These are phyloP conservation scores for Rhabditophanes sp. DNA, from an alignment of 2,888 invertebrate genomes.

Conservation along the genomic window DNA sequence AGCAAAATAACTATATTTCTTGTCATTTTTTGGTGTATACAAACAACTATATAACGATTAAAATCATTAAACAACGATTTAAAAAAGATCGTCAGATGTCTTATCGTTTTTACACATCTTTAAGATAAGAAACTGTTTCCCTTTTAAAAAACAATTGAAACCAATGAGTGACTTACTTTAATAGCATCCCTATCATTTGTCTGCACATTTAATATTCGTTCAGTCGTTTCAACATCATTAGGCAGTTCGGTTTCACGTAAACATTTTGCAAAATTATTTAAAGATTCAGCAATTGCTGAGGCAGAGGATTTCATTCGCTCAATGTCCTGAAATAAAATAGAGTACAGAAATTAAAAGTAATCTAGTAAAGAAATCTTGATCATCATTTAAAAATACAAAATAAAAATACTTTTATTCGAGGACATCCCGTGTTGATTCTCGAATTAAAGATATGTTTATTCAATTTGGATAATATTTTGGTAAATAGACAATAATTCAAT, in stretches of 20 bases:
- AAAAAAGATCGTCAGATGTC: too few species aligned
- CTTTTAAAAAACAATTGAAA: neutral
- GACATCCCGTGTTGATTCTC: neutral
- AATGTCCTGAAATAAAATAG: slow-evolving; percentile 59
- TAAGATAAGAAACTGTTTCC: slow-evolving; percentile 1
- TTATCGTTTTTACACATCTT: neutral
- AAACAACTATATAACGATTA: too few species aligned
- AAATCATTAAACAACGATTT: too few species aligned
- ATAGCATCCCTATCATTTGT: slow-evolving; percentile 48
- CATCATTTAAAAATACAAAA: neutral
- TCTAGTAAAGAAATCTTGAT: neutral
- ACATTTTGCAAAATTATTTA: slow-evolving; percentile 70
- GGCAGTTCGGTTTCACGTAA: slow-evolving; percentile 77
- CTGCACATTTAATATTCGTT: slow-evolving; percentile 68
- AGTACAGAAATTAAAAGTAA: too few species aligned
- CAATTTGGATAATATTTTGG: too few species aligned
- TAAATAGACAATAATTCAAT: neutral
- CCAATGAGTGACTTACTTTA: slow-evolving; percentile 19
- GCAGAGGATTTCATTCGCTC: slow-evolving; percentile 84
- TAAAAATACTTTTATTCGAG: slow-evolving; percentile 2
- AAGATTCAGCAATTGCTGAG: slow-evolving; percentile 67
- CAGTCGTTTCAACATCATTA: slow-evolving; percentile 76
- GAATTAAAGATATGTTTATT: too few species aligned
- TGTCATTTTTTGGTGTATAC: too few species aligned
- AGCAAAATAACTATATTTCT: too few species aligned